Percentiles rank a stretch among this genome's conserved stretches.
Evolutionary conservation across 2,113 vertebrate genomes (phyloP).

Genomic region (Syrrhaptes paradoxus): DNA sequence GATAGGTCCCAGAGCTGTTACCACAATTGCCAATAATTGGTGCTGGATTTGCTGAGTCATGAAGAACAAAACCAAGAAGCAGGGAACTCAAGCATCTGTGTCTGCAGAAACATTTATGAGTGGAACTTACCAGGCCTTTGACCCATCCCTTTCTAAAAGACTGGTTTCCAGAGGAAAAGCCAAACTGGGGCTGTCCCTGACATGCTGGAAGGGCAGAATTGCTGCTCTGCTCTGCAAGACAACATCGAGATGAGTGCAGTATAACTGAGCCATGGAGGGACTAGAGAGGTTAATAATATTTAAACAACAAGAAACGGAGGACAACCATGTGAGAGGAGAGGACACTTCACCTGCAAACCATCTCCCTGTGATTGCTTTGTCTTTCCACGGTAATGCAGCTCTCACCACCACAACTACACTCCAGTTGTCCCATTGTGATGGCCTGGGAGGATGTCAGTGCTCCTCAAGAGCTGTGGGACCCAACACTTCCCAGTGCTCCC

Average conservation of each 20-base stretch:
- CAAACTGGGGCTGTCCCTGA: neutral
- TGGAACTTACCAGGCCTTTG: neutral
- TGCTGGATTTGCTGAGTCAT: neutral
- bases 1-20: neutral
- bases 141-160: neutral
- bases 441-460: neutral
- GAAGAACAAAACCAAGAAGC: neutral
- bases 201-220: neutral
- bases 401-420: too few species aligned
- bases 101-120: neutral
- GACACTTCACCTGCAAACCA: neutral
- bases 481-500: neutral
- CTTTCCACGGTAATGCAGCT: neutral
- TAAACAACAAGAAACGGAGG: neutral
- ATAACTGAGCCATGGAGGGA: neutral
- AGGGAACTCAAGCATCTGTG: accelerated
- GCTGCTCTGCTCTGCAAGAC: neutral
- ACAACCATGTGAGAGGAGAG: neutral
- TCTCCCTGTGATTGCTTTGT: neutral
- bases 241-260: accelerated
- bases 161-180: neutral
- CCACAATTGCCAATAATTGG: neutral
- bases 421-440: neutral
- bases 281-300: neutral
- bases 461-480: neutral